Percentiles rank a stretch among this genome's conserved stretches.
Conservation (phyloP, 2,888 invertebrate species). For the Drosophila ochracea region DNA sequence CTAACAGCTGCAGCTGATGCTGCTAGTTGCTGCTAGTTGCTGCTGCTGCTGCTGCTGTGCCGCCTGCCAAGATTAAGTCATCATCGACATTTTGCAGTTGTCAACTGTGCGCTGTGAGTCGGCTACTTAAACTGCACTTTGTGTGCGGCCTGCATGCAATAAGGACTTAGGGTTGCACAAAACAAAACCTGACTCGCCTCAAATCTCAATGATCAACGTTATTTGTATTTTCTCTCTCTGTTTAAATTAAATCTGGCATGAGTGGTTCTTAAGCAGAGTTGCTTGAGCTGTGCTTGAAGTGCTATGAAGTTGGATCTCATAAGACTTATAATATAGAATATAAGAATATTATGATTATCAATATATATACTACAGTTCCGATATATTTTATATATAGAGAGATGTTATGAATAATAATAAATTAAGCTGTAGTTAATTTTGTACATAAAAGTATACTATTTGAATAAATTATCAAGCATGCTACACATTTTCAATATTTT, state of each 20-base stretch:
- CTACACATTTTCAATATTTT: neutral
- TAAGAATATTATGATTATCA: no score
- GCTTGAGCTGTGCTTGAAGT: neutral
- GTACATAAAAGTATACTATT: neutral
- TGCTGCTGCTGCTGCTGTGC: constrained; percentile 34
- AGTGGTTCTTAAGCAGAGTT: neutral
- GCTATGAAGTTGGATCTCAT: neutral
- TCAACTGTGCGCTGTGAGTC: constrained; percentile 71
- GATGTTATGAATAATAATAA: neutral
- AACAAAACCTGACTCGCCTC: constrained; percentile 12
- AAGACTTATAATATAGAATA: neutral
- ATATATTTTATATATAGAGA: no score
- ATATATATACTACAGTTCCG: no score
- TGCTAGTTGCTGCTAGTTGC: constrained; percentile 17
- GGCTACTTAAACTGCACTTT: constrained; percentile 77
- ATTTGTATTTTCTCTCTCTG: constrained; percentile 16
- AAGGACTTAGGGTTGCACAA: constrained; percentile 54
- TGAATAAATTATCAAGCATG: neutral
- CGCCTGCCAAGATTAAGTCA: constrained; percentile 77
- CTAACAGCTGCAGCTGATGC: constrained; percentile 31
- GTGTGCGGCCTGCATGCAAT: constrained; percentile 68
- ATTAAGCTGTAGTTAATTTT: no score
- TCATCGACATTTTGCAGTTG: constrained; percentile 83
- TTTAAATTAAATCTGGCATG: constrained; percentile 6
- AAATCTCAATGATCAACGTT: constrained; percentile 42